Conservation (phyloP, 2,113 vertebrate species). For the Chlamydotis undulata region DNA sequence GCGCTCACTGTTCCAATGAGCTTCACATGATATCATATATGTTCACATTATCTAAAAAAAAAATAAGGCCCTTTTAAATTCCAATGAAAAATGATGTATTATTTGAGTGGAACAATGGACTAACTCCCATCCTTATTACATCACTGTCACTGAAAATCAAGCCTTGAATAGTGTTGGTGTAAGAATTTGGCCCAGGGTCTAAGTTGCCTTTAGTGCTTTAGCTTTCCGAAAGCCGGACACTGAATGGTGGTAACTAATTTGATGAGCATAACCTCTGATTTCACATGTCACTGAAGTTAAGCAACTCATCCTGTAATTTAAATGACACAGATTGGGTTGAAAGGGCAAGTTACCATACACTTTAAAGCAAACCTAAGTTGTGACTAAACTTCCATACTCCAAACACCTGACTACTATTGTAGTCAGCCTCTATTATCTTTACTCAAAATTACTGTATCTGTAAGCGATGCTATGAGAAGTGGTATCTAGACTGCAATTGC, state of each 20-base stretch:
- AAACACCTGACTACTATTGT: background rate
- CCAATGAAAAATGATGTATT: background rate
- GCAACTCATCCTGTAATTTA: background rate
- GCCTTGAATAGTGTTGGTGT: background rate
- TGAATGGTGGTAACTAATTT: background rate
- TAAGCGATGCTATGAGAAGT: background rate
- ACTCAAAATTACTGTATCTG: background rate
- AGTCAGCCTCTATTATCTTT: background rate
- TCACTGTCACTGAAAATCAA: background rate
- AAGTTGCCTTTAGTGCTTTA: background rate
- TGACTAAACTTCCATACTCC: background rate
- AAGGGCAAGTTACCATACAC: background rate
- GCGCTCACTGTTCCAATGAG: background rate
- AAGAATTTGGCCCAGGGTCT: background rate
- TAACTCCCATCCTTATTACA: background rate
- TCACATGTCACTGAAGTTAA: background rate
- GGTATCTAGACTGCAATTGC: background rate
- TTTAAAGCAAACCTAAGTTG: background rate
- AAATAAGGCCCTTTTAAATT: background rate
- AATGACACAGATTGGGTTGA: background rate
- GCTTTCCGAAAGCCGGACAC: background rate
- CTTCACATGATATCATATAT: background rate
- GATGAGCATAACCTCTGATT: background rate
- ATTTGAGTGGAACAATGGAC: background rate
- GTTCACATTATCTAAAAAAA: background rate